Evolutionary conservation across 2,888 invertebrate genomes (phyloP).

Genomic region (Acrobasis repandana): DNA sequence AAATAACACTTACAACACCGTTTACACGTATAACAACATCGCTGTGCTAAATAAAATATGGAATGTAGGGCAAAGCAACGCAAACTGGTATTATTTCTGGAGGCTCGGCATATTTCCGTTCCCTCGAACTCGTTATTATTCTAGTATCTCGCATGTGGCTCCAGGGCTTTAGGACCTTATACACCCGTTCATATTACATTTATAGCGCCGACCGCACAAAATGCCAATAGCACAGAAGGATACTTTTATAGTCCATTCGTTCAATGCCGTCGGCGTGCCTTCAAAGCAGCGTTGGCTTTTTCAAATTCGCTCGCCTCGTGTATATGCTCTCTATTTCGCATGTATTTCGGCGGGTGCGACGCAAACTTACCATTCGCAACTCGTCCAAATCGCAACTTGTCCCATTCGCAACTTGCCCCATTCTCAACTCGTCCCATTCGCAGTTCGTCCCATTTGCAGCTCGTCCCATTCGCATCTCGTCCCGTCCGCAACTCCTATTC

Average conservation of each 20-base stretch:
- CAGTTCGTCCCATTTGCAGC: no score
- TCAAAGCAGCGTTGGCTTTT: no score
- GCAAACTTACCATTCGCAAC: no score
- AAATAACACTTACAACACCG: not conserved
- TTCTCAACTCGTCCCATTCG: no score
- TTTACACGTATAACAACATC: not conserved
- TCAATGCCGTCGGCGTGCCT: no score
- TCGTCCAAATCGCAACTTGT: no score
- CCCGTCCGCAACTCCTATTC: no score
- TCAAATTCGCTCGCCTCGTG: no score
- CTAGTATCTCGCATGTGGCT: constrained; percentile 2
- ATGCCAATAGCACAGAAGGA: not conserved
- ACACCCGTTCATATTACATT: constrained; percentile 2
- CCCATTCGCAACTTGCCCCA: no score
- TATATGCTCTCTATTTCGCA: no score
- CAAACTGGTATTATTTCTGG: constrained; percentile 2
- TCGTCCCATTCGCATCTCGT: no score
- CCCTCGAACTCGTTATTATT: not conserved
- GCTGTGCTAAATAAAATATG: not conserved
- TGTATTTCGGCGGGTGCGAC: no score
- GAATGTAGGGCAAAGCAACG: not conserved
- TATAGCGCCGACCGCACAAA: not conserved
- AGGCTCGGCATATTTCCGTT: not conserved
- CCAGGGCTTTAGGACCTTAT: not conserved
- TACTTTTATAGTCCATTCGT: not conserved